Evolutionary conservation across 2,888 invertebrate genomes (phyloP), one percentile per base, ranked within the genome.

Genomic region (Drosophila phalerata): DNA sequence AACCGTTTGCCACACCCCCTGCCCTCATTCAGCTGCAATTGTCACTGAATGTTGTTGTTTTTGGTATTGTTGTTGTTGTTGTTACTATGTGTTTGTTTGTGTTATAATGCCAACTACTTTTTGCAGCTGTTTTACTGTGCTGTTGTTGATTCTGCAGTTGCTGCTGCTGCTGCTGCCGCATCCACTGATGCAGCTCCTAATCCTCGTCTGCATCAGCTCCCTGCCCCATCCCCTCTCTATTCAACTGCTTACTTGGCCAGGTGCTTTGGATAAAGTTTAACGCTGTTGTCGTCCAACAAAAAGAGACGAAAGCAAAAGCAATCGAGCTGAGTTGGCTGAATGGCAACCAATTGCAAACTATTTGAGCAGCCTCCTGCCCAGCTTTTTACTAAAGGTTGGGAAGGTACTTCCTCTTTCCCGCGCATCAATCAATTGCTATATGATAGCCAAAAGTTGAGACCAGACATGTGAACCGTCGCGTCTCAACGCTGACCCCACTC

Each of bases 351-450:
- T 78, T 84, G 85, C 58, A 55, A 85, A 85, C 74, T 82, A 70
- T 68, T 79, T 79, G 55, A 76, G 56, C 77, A 73, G 70, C 57
- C 53, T 64, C 49, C 68, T 48, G 30, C 22, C 40, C 30, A 22
- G 34, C 8, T 13, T 5, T n/a, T 9, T n/a, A 2, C 9, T 28
- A 1, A 13, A 34, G 32, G 4, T 3, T 22, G 9, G 6, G 13
- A 13, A 8, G 4, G 3, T 34, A n/a, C 32, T 9, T n/a, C 19
- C 34, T 6, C 5, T 0, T 15, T 13, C 45, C 45, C 53, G 30
- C 56, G 53, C 73, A 67, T 81, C 85, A 85, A 88, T 88, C 88
- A 87, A 73, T 79, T 60, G 65, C 48, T 79, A 70, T 81, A 77
- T 88, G 85, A 83, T 79, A 85, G 73, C 61, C 56, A 51, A 53